A percentile compares a stretch with the other conserved stretches of the same genome.
phyloP scores from a whole-genome alignment of 2,113 vertebrate genomes.

The Nerophis ophidion region DNA sequence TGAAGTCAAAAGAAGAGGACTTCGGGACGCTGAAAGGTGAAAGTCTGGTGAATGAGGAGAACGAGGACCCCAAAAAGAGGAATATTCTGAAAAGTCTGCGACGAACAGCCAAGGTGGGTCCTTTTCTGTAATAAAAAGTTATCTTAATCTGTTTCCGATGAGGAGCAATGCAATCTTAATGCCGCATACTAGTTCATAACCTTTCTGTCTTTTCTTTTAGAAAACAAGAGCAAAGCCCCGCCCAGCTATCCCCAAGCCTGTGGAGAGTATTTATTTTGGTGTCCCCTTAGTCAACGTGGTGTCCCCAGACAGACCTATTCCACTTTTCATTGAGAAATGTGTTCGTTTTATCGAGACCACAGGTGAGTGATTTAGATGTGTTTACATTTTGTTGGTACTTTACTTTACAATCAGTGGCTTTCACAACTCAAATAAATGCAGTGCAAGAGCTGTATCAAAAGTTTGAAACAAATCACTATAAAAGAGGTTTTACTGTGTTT shows the following conservation, averaged over 20 bases:
- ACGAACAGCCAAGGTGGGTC: slow-evolving; percentile 85
- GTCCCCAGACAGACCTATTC: slow-evolving; percentile 84
- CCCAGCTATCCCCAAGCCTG: slow-evolving; percentile 84
- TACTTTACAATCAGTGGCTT: not conserved
- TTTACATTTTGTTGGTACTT: not conserved
- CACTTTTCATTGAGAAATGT: slow-evolving; percentile 91
- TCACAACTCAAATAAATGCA: no score
- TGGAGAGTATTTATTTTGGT: slow-evolving; percentile 90
- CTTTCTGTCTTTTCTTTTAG: slow-evolving; percentile 54
- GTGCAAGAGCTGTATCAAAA: no score
- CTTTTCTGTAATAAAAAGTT: not conserved
- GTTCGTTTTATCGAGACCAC: slow-evolving; percentile 92
- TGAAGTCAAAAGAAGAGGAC: slow-evolving; percentile 84
- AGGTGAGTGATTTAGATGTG: slow-evolving; percentile 63
- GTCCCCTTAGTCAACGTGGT: slow-evolving; percentile 83
- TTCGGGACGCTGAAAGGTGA: slow-evolving; percentile 78
- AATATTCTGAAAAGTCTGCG: slow-evolving; percentile 90
- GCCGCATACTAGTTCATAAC: not conserved
- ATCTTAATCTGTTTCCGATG: slow-evolving; percentile 2
- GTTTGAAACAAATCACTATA: no score
- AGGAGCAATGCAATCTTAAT: not conserved
- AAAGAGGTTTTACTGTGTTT: no score
- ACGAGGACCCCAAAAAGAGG: slow-evolving; percentile 77
- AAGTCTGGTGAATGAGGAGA: slow-evolving; percentile 77
- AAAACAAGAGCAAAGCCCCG: slow-evolving; percentile 88